Evolutionary conservation across 2,797 vertebrate species (phyloP).

Genomic region (Furcifer pardalis): DNA sequence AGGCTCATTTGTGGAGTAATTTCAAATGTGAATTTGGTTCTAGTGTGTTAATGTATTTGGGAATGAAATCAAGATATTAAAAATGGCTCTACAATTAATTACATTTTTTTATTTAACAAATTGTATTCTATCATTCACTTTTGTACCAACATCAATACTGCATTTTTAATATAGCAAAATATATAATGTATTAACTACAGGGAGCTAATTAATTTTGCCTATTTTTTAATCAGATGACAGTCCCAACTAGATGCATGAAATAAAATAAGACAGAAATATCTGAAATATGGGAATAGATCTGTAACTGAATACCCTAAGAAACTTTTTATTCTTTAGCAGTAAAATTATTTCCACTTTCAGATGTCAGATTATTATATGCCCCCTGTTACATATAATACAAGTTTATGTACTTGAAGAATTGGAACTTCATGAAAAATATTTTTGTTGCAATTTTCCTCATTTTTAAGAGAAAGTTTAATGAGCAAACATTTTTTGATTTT

Average conservation of each 20-base stretch:
- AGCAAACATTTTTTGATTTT: conserved; percentile 13
- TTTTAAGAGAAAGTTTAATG: conserved; percentile 31
- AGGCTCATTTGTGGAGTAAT: neutral
- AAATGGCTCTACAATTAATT: neutral
- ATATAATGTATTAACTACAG: neutral
- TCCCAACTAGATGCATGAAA: neutral
- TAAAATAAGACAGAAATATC: neutral
- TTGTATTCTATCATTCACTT: neutral
- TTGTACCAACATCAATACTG: neutral
- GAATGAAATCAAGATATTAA: neutral
- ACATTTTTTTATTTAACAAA: neutral
- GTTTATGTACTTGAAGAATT: conserved; percentile 20
- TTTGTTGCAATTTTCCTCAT: neutral
- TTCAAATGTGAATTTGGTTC: neutral
- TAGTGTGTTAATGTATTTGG: neutral
- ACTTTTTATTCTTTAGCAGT: neutral
- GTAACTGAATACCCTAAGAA: neutral
- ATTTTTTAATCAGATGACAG: neutral
- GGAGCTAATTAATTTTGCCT: neutral
- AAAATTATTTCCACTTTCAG: conserved; percentile 12
- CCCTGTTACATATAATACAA: neutral
- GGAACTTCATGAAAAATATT: conserved; percentile 30
- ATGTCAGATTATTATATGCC: neutral
- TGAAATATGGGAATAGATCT: neutral
- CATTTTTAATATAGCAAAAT: neutral